These are phyloP conservation scores for Ascaphus truei DNA, from an alignment of 2,113 vertebrate species.

Conservation along the genomic window DNA sequence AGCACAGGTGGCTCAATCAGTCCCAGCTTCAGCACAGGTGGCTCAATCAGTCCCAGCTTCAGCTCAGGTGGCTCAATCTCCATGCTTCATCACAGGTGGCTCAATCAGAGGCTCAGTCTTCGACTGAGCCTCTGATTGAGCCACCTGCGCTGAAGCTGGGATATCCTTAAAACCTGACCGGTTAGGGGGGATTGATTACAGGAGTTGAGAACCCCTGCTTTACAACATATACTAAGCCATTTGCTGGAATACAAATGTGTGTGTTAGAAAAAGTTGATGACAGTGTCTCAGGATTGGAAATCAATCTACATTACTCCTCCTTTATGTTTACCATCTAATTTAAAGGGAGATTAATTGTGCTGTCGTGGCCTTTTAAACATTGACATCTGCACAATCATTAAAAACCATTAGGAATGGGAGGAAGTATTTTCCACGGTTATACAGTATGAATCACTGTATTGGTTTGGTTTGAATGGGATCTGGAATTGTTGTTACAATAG, in stretches of 20 bases:
- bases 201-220: no score
- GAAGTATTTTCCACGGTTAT: not conserved
- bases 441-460: not conserved
- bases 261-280: not conserved
- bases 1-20: no score
- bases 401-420: conserved; percentile 1
- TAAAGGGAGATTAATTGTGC: conserved; percentile 10
- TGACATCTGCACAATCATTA: conserved; percentile 20
- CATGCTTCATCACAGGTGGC: no score
- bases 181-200: no score
- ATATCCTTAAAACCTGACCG: no score
- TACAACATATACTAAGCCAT: no score
- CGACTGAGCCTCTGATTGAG: no score
- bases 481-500: not conserved
- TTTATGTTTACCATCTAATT: not conserved
- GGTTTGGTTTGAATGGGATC: not conserved
- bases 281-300: not conserved
- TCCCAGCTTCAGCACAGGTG: no score
- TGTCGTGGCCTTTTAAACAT: conserved; percentile 1
- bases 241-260: not conserved
- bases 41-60: no score
- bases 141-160: no score
- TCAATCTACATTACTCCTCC: not conserved
- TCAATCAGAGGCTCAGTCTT: no score
- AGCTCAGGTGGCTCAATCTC: no score